A percentile compares a stretch with the other conserved stretches of the same genome.
These are phyloP conservation scores for Micoletzkya japonica DNA, from an alignment of 2,888 invertebrate genomes.

Conservation along the genomic window DNA sequence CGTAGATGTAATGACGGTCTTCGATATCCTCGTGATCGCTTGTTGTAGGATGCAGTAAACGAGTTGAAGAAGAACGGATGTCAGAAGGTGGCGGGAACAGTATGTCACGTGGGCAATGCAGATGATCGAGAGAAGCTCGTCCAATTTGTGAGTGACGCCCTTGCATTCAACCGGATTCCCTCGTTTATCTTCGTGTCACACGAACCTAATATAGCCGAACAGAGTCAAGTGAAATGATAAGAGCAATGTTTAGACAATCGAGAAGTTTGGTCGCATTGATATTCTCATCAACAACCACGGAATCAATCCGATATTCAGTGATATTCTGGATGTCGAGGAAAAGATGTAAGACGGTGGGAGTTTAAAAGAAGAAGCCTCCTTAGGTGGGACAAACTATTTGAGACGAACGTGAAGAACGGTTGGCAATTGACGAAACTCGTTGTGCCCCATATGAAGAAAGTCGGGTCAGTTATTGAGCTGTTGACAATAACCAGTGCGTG, in stretches of 20 bases:
- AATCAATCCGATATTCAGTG: conserved; percentile 81
- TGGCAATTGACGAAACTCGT: conserved; percentile 85
- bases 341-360: conserved; percentile 13
- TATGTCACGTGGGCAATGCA: conserved; percentile 87
- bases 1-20: conserved; percentile 70
- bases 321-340: conserved; percentile 73
- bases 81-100: conserved; percentile 74
- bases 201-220: background rate
- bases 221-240: background rate
- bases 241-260: conserved; percentile 42
- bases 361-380: background rate
- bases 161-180: background rate
- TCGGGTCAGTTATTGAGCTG: conserved; percentile 67
- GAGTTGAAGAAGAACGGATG: conserved; percentile 74
- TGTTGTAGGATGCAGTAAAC: conserved; percentile 71
- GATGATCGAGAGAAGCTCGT: conserved; percentile 80
- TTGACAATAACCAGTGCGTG: background rate
- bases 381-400: conserved; percentile 90
- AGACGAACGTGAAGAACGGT: conserved; percentile 87
- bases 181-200: background rate
- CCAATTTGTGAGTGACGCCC: conserved; percentile 40
- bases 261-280: conserved; percentile 69
- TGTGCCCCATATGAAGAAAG: conserved; percentile 78
- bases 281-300: conserved; percentile 95
- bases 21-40: background rate